Evolutionary conservation across 2,888 invertebrate genomes (phyloP).

Genomic region (Odontocerum albicorne): DNA sequence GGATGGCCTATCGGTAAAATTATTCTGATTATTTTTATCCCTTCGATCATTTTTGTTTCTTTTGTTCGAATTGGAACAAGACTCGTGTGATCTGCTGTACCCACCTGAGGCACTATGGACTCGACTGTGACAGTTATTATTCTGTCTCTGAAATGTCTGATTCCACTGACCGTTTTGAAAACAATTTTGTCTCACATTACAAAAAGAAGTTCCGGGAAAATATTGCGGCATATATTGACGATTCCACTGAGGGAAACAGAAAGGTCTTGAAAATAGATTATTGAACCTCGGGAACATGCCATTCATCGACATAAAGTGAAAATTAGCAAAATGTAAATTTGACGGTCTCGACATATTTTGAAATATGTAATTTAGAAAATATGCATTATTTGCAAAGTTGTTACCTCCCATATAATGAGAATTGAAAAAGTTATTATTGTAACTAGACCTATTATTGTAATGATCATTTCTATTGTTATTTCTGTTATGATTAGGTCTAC

Average conservation of each 20-base stretch:
- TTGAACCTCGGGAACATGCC: conserved; percentile 12
- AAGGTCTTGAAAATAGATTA: conserved; percentile 12
- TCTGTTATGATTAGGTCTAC: neutral
- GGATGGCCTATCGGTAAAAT: too few species aligned
- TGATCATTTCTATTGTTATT: neutral
- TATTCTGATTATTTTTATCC: conserved; percentile 1
- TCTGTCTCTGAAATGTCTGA: neutral
- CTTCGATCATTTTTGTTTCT: conserved; percentile 6
- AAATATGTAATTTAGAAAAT: conserved; percentile 30
- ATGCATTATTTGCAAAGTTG: conserved; percentile 24
- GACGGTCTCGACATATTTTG: conserved; percentile 17
- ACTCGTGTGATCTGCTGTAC: too few species aligned
- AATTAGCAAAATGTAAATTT: conserved; percentile 3
- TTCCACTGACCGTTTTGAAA: neutral
- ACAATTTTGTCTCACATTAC: neutral
- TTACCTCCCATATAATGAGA: conserved; percentile 7
- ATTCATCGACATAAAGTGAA: conserved; percentile 6
- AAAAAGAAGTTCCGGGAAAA: neutral
- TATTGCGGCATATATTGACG: neutral
- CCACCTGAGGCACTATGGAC: neutral
- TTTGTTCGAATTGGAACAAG: too few species aligned
- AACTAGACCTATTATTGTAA: neutral
- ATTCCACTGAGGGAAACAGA: conserved; percentile 11
- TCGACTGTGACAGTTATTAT: neutral
- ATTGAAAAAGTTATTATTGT: neutral